Percentiles rank a stretch among this genome's conserved stretches.
phyloP scores from a whole-genome alignment of 1,140 invertebrate genomes.

The Penaeus indicus region DNA sequence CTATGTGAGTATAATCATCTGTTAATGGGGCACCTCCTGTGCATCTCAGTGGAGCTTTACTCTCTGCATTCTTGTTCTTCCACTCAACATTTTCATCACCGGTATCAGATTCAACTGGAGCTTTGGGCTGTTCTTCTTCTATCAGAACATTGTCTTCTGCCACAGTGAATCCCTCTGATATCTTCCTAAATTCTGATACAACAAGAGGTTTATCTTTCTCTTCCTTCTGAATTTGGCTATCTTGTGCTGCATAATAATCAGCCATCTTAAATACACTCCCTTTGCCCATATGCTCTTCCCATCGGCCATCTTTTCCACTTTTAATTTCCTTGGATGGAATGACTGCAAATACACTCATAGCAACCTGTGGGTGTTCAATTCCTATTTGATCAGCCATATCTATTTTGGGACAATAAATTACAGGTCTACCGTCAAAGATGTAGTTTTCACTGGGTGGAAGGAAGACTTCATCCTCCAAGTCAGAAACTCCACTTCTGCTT shows the following conservation, averaged over 20 bases:
- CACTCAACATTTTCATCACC: too few species aligned
- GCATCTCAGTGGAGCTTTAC: too few species aligned
- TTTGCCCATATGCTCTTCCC: neutral
- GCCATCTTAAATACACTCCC: neutral
- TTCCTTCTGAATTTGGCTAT: too few species aligned
- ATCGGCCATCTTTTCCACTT: neutral
- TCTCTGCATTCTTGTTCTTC: too few species aligned
- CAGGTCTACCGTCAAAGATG: constrained; percentile 21
- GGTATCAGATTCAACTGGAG: too few species aligned
- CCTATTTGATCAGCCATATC: constrained; percentile 31
- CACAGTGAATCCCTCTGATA: too few species aligned
- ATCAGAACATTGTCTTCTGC: too few species aligned
- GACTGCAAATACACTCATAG: constrained; percentile 48
- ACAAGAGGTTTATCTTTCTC: too few species aligned
- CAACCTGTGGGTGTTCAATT: constrained; percentile 16
- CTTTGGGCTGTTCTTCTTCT: too few species aligned
- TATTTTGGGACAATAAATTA: constrained; percentile 32
- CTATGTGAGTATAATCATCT: too few species aligned
- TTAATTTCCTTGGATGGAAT: constrained; percentile 27
- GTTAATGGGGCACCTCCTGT: too few species aligned
- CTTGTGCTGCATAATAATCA: neutral
- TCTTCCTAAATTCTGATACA: too few species aligned
- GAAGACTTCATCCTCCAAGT: constrained; percentile 53
- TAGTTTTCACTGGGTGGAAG: constrained; percentile 40
- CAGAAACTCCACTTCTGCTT: constrained; percentile 55